phyloP scores from a whole-genome alignment of 1,140 invertebrate species.

The Drosophila persimilis region DNA sequence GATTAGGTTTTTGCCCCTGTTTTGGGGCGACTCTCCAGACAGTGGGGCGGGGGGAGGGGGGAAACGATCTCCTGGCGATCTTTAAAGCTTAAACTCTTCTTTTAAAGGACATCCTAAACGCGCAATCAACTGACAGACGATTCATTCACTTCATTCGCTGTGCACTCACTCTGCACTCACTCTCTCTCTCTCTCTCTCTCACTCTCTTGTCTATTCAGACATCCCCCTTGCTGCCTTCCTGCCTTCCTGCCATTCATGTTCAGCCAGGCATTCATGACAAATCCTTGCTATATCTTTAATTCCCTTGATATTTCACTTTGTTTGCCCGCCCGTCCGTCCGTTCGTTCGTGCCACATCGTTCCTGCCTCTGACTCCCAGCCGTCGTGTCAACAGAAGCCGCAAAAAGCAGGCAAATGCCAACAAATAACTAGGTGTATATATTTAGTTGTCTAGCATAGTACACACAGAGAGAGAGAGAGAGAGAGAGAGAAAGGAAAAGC shows the following conservation, averaged over 20 bases:
- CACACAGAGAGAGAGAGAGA: not conserved
- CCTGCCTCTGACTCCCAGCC: not conserved
- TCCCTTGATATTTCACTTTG: constrained; percentile 79
- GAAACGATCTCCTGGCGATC: constrained; percentile 5
- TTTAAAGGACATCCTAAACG: constrained; percentile 11
- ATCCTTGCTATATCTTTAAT: constrained; percentile 75
- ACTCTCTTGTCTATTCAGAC: constrained; percentile 9
- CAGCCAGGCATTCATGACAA: constrained; percentile 54
- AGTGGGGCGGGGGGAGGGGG: no score
- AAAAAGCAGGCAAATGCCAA: constrained; percentile 58
- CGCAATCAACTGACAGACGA: constrained; percentile 5
- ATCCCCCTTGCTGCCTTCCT: constrained; percentile 17
- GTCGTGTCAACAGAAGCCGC: constrained; percentile 57
- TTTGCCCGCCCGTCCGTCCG: constrained; percentile 16
- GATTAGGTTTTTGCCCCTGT: constrained; percentile 51
- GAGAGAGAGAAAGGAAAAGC: constrained; percentile 10
- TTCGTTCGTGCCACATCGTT: not conserved
- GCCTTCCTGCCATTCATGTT: constrained; percentile 49
- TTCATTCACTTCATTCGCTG: constrained; percentile 19
- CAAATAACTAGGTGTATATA: constrained; percentile 80
- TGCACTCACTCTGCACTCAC: no score
- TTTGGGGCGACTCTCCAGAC: no score
- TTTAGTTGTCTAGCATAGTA: constrained; percentile 75
- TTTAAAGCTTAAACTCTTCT: not conserved
- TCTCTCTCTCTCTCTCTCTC: no score